A percentile compares a stretch with the other conserved stretches of the same genome.
Conservation (phyloP, 2,888 invertebrate genomes). For the Metopia argyrocephala region DNA sequence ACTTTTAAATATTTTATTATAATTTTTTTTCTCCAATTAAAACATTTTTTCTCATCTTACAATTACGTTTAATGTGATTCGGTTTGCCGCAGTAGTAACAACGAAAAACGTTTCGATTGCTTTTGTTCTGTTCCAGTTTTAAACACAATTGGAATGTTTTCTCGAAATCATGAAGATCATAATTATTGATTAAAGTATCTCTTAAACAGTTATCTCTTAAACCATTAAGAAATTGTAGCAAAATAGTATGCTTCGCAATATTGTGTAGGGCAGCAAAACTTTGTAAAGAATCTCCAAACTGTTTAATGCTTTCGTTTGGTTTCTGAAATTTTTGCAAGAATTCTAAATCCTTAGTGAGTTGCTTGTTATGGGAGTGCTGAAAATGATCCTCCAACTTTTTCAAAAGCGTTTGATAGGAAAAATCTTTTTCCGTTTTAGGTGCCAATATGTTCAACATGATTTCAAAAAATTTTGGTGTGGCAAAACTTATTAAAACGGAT, state of each 20-base stretch:
- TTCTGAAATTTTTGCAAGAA: slow-evolving; percentile 31
- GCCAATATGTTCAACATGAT: slow-evolving; percentile 7
- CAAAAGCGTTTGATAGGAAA: background rate
- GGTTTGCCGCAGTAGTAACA: slow-evolving; percentile 29
- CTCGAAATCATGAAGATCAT: slow-evolving; percentile 19
- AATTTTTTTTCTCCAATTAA: background rate
- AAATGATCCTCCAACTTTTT: slow-evolving; percentile 16
- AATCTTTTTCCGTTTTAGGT: slow-evolving; percentile 30
- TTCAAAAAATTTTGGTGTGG: slow-evolving; percentile 37
- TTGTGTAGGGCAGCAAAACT: background rate
- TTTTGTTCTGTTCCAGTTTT: background rate
- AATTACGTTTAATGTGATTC: slow-evolving; percentile 41
- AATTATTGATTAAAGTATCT: background rate
- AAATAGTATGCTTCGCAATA: slow-evolving; percentile 29
- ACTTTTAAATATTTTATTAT: background rate
- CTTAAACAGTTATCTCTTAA: background rate
- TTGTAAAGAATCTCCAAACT: slow-evolving; percentile 10
- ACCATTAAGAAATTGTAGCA: slow-evolving; percentile 39
- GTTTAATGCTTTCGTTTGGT: background rate
- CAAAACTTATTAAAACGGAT: slow-evolving; percentile 22
- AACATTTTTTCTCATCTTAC: slow-evolving; percentile 14
- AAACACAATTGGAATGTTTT: slow-evolving; percentile 22
- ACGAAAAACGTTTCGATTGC: background rate
- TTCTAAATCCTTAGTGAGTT: slow-evolving; percentile 14
- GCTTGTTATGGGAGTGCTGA: background rate